Percentiles rank a stretch among this genome's conserved stretches.
Conservation (phyloP, 2,797 vertebrate genomes). For the Sebastes steindachneri region DNA sequence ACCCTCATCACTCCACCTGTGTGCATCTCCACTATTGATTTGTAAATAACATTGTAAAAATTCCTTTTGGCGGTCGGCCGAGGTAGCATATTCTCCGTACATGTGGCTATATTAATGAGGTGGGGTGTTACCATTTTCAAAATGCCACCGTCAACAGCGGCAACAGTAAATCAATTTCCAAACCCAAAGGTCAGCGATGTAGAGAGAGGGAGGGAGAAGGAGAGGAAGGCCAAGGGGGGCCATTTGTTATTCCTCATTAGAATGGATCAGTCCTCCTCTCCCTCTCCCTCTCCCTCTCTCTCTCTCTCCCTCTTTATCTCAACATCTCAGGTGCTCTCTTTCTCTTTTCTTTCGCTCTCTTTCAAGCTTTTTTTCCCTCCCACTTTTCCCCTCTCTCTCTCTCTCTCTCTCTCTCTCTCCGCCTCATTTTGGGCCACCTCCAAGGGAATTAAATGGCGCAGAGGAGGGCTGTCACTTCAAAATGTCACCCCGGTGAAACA, state of each 20-base stretch:
- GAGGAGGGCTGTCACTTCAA: conserved; percentile 75
- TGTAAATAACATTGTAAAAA: conserved; percentile 68
- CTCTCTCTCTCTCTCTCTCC: conserved; percentile 21
- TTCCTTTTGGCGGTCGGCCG: conserved; percentile 56
- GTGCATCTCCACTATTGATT: conserved; percentile 62
- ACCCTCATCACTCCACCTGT: conserved; percentile 31
- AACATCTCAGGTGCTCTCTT: conserved; percentile 27
- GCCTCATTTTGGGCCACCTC: conserved; percentile 56
- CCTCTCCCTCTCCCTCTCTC: not conserved
- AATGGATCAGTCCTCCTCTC: conserved; percentile 74
- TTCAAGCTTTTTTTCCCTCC: not conserved
- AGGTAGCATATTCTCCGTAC: conserved; percentile 72
- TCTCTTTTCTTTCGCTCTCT: conserved; percentile 42
- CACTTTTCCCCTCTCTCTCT: conserved; percentile 38
- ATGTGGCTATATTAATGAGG: conserved; percentile 85
- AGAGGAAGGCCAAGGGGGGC: conserved; percentile 66
- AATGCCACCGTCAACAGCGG: conserved; percentile 85
- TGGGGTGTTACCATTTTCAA: conserved; percentile 84
- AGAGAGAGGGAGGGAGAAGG: conserved; percentile 63
- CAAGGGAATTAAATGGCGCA: conserved; percentile 71
- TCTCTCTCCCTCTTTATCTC: conserved; percentile 26
- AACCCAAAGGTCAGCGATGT: conserved; percentile 85
- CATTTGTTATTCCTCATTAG: conserved; percentile 85
- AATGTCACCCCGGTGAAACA: conserved; percentile 78
- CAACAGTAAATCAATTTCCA: conserved; percentile 87